These are phyloP conservation scores for Pterocles burchelli DNA, from an alignment of 2,113 vertebrate species.

Conservation along the genomic window DNA sequence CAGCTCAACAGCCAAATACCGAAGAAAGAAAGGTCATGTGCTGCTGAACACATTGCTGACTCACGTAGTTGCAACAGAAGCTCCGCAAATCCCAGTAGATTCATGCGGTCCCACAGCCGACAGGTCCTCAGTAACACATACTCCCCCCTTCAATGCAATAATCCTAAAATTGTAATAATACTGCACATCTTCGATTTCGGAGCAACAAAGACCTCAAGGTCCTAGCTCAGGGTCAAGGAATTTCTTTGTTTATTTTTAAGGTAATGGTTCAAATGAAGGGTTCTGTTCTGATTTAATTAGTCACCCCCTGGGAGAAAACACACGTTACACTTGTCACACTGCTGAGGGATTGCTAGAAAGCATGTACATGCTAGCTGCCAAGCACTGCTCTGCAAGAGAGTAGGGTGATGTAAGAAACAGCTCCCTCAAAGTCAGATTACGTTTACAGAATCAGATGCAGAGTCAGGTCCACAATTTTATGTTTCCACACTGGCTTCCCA, in stretches of 20 bases:
- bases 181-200: background rate
- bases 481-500: background rate
- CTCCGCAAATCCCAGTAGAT: conserved; percentile 12
- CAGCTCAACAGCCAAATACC: background rate
- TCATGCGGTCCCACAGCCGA: accelerated
- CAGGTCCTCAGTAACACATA: background rate
- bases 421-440: background rate
- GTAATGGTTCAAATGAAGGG: background rate
- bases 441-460: background rate
- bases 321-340: background rate
- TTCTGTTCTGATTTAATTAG: background rate
- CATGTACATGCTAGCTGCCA: accelerated
- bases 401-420: background rate
- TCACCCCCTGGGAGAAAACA: background rate
- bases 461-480: background rate
- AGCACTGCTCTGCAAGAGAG: background rate
- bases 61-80: background rate
- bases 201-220: background rate
- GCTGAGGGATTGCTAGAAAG: background rate
- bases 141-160: background rate
- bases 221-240: background rate
- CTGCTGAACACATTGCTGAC: background rate
- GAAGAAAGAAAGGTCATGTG: background rate
- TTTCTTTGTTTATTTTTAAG: background rate
- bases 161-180: background rate